Conservation (phyloP, 2,888 invertebrate species). For the Nymphalis urticae region DNA sequence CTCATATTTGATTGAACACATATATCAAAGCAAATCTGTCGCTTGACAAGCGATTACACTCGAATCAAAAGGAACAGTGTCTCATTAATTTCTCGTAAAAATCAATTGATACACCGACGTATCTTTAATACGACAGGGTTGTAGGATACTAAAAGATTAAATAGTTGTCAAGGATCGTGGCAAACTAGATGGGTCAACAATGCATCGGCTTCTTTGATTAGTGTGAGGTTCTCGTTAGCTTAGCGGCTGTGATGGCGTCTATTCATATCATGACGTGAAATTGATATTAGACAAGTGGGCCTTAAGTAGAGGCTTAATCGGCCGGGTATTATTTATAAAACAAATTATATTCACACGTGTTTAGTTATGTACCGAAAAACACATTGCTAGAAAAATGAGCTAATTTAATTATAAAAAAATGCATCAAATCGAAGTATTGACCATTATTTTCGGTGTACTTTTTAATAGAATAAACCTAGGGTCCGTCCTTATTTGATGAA, state of each 20-base stretch:
- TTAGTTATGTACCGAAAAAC: neutral
- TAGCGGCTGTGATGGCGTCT: slow-evolving; percentile 26
- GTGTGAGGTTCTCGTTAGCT: slow-evolving; percentile 38
- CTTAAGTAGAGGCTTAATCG: slow-evolving; percentile 29
- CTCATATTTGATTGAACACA: neutral
- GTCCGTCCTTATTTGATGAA: too few species aligned
- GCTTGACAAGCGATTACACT: slow-evolving; percentile 33
- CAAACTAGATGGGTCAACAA: slow-evolving; percentile 47
- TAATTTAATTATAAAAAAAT: too few species aligned
- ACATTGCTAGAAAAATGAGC: too few species aligned
- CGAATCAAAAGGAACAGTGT: slow-evolving; percentile 30
- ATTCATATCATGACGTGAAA: slow-evolving; percentile 30
- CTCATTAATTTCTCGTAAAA: slow-evolving; percentile 42
- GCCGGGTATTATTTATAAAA: slow-evolving; percentile 35
- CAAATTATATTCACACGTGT: slow-evolving; percentile 15
- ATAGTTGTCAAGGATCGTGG: slow-evolving; percentile 40
- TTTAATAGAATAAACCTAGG: too few species aligned
- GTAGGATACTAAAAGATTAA: slow-evolving; percentile 34
- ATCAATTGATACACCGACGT: slow-evolving; percentile 43
- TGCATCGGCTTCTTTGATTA: slow-evolving; percentile 46
- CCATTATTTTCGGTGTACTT: too few species aligned
- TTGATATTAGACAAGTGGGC: slow-evolving; percentile 30
- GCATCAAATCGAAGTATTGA: too few species aligned
- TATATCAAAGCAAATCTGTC: slow-evolving; percentile 26
- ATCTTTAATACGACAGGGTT: slow-evolving; percentile 21